Conservation (phyloP, 2,888 invertebrate species). For the Drosophila atroscutellata region DNA sequence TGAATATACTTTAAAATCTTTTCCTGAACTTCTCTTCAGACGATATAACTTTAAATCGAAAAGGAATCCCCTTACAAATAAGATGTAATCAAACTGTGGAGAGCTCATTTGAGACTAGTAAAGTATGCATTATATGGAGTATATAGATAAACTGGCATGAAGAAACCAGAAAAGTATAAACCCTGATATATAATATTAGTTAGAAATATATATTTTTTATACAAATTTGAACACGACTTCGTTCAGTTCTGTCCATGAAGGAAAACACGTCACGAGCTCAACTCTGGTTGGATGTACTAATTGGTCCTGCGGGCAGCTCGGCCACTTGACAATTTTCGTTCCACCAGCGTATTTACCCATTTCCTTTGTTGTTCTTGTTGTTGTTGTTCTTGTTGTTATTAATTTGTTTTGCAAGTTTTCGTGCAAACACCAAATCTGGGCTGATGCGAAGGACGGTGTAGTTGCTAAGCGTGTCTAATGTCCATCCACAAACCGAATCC, state of each 20-base stretch:
- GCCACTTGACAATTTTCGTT: constrained; percentile 40
- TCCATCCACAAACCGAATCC: constrained; percentile 34
- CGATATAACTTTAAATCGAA: background rate
- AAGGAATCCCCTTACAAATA: background rate
- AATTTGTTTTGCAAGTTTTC: constrained; percentile 75
- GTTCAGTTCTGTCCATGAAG: background rate
- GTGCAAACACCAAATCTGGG: constrained; percentile 13
- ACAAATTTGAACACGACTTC: background rate
- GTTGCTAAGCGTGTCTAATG: constrained; percentile 61
- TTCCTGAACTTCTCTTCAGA: too few relatives aligned
- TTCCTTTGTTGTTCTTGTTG: constrained; percentile 17
- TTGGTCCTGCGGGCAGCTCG: constrained; percentile 53
- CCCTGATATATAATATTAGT: too few relatives aligned
- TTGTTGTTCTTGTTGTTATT: constrained; percentile 70
- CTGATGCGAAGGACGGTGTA: constrained; percentile 16
- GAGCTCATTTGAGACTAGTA: background rate
- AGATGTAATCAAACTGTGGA: background rate
- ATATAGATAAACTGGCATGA: background rate
- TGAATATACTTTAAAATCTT: background rate
- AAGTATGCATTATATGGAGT: background rate
- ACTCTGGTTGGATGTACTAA: constrained; percentile 44
- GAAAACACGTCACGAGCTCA: constrained; percentile 2
- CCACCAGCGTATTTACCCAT: constrained; percentile 1
- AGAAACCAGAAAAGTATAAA: background rate
- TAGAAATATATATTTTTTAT: background rate